These are phyloP conservation scores for Meandrina meandrites DNA, from an alignment of 92 coral and sea anemone species.

Conservation along the genomic window DNA sequence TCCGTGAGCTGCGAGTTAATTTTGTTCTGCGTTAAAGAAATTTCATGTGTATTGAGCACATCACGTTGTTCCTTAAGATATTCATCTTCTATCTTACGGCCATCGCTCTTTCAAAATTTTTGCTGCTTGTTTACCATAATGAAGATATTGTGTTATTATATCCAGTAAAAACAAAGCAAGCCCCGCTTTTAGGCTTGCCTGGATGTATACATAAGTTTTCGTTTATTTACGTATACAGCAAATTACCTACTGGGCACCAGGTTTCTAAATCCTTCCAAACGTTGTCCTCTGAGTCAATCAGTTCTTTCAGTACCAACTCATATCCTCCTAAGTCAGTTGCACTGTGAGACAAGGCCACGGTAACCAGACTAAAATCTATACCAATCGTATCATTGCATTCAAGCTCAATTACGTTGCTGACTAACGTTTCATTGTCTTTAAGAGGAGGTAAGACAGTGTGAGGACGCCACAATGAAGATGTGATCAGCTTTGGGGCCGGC, in stretches of 20 bases:
- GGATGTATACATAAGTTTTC: too few species aligned
- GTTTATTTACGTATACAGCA: background rate
- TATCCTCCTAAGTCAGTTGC: background rate
- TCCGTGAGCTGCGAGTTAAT: too few species aligned
- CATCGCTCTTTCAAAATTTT: too few species aligned
- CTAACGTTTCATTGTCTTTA: background rate
- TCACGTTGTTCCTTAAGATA: too few species aligned
- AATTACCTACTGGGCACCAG: background rate
- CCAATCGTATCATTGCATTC: background rate
- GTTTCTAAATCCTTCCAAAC: constrained; percentile 1
- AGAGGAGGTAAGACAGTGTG: background rate
- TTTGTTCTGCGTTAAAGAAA: too few species aligned
- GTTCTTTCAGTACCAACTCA: background rate
- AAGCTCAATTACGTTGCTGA: constrained; percentile 4
- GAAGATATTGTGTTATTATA: too few species aligned
- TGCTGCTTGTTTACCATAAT: too few species aligned
- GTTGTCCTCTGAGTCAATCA: background rate
- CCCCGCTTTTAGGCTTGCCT: too few species aligned
- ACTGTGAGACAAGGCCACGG: background rate
- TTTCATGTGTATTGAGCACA: too few species aligned
- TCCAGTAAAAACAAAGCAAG: too few species aligned
- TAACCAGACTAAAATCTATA: background rate
- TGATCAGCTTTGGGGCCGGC: background rate
- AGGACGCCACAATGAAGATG: background rate
- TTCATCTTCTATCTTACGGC: too few species aligned